Evolutionary conservation across 2,888 invertebrate genomes (phyloP).

Genomic region (Philonicus albiceps): DNA sequence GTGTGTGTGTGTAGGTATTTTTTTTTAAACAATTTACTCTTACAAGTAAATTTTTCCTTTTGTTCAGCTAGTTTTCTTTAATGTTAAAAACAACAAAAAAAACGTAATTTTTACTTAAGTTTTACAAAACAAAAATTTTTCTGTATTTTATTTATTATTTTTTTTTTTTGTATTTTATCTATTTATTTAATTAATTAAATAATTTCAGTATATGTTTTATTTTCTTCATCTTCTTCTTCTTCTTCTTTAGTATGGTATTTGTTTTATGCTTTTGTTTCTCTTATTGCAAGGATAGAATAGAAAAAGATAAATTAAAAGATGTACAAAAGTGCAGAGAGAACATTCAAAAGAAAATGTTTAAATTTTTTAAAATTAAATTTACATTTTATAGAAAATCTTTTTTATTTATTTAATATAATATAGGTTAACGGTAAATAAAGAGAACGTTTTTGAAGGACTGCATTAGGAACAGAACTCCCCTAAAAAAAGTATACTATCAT

Average conservation of each 20-base stretch:
- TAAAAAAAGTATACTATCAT: not conserved
- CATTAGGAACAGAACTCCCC: not conserved
- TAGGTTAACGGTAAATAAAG: not conserved
- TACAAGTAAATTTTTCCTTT: not conserved
- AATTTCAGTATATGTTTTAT: not conserved
- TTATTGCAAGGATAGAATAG: not conserved
- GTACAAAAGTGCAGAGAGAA: not conserved
- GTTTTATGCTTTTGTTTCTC: not conserved
- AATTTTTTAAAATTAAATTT: not conserved
- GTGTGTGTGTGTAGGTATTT: not conserved
- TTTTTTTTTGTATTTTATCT: not conserved
- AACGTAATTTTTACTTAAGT: not conserved
- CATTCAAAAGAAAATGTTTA: too few species aligned
- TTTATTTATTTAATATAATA: too few species aligned
- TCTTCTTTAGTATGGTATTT: not conserved
- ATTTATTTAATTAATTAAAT: not conserved
- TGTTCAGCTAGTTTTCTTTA: not conserved
- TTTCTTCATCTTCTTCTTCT: not conserved
- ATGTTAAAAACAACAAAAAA: not conserved
- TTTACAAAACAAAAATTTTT: too few species aligned
- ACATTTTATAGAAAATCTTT: not conserved
- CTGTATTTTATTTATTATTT: not conserved
- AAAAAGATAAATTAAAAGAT: not conserved
- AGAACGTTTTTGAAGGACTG: not conserved
- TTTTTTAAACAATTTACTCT: not conserved